Base-by-base conservation (phyloP, 2,113 vertebrate genomes). In the Gymnobelideus leadbeateri region DNA sequence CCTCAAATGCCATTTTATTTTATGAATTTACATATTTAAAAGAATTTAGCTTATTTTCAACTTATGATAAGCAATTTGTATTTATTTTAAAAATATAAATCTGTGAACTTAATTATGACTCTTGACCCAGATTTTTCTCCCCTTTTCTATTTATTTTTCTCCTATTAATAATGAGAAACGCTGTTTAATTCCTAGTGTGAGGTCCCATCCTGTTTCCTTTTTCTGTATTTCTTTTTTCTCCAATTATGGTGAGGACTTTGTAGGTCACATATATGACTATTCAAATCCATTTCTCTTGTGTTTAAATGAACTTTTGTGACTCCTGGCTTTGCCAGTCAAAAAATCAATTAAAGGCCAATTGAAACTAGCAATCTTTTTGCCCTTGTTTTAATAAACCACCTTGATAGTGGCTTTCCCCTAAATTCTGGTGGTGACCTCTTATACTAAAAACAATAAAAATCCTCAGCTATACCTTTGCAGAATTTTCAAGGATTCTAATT, bases 281-380 rank as follows among this genome's bases (percentile, higher is more conserved):
- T 91, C 9, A 91, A 93, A 92, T 4, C 21, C 49, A 93, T 89
- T 93, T 2, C 43, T 92, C 91, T 43, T 93, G 51, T 95, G 52
- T 96, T 97, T 95, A 92, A 97, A 54, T 91, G 43, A 11, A 94
- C 10, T 92, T 96, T 26, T 96, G 1, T 96, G 94, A 8, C 92
- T 57, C 51, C 92, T 93, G 89, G n/a, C 23, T 91, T 68, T 95
- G 28, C 57, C 94, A 93, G 89, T 91, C 12, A 96, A 95, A 95
- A 92, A 8, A 53, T 90, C 96, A 93, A 84, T 1, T 43, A 31
- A 7, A 95, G 51, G 94, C 94, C 25, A 95, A 91, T 4, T 51
- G n/a, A 95, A 55, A 91, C 7, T 7, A 53, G 26, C 3, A 92
- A 95, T 68, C 25, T 68, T 68, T 68, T 68, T 68, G 61, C 12